These are phyloP conservation scores for Ifrita kowaldi DNA, from an alignment of 2,113 vertebrate genomes.

Conservation along the genomic window DNA sequence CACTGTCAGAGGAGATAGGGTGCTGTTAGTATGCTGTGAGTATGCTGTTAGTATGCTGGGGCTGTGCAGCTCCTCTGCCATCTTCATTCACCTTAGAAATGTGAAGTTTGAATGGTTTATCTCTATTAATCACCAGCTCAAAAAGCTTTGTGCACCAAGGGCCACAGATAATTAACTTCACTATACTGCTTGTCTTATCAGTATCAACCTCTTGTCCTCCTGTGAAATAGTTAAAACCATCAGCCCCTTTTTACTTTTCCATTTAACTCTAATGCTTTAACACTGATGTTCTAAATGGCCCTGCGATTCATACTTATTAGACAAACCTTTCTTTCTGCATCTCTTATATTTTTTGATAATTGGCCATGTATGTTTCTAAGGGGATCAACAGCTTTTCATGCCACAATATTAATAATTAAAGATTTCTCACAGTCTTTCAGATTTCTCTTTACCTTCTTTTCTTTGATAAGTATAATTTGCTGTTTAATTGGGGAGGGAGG, in stretches of 20 bases:
- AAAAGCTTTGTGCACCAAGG: conserved; percentile 72
- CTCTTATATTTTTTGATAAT: conserved; percentile 70
- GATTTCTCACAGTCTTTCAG: conserved; percentile 53
- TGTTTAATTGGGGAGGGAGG: conserved; percentile 42
- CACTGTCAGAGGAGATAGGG: conserved; percentile 26
- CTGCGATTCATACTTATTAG: conserved; percentile 68
- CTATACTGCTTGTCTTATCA: conserved; percentile 75
- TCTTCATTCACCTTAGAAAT: conserved; percentile 72
- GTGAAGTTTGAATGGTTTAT: conserved; percentile 72
- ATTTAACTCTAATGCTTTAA: conserved; percentile 77
- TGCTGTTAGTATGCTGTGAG: conserved; percentile 19
- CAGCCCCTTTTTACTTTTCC: conserved; percentile 73
- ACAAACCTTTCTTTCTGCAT: conserved; percentile 67
- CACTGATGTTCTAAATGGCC: conserved; percentile 77
- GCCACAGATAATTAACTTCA: conserved; percentile 70
- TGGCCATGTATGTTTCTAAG: conserved; percentile 70
- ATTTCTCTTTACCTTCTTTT: conserved; percentile 56
- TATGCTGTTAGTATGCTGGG: conserved; percentile 26
- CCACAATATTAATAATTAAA: conserved; percentile 65
- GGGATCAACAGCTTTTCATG: conserved; percentile 71
- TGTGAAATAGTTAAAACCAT: conserved; percentile 85
- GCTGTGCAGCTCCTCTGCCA: conserved; percentile 49
- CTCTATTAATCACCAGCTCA: conserved; percentile 72
- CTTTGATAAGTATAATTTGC: conserved; percentile 69
- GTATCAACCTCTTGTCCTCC: conserved; percentile 80